A percentile compares a stretch with the other conserved stretches of the same genome.
Evolutionary conservation across 2,888 invertebrate species (phyloP).

Genomic region (Lissonota sp.): DNA sequence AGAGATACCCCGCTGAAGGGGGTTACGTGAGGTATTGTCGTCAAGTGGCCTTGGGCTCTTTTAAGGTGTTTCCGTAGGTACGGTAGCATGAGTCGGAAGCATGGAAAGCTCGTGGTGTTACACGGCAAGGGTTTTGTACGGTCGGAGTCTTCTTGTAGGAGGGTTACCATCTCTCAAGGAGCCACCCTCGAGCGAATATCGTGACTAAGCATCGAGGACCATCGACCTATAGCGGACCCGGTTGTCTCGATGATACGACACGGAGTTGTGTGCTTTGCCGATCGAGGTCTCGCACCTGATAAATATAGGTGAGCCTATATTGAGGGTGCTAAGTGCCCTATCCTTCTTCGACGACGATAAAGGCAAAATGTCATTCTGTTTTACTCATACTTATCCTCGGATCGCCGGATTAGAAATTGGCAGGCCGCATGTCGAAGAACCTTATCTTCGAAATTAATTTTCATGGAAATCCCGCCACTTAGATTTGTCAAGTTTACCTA

Average conservation of each 20-base stretch:
- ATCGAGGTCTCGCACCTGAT: slow-evolving; percentile 52
- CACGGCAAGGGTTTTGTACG: not conserved
- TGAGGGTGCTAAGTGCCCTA: not conserved
- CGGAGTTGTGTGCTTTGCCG: slow-evolving; percentile 63
- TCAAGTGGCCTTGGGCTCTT: slow-evolving; percentile 70
- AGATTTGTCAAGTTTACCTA: slow-evolving; percentile 51
- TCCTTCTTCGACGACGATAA: not conserved
- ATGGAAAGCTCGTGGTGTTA: slow-evolving; percentile 43
- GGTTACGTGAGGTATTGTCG: slow-evolving; percentile 76
- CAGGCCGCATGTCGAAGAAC: not conserved
- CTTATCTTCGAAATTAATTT: slow-evolving; percentile 20
- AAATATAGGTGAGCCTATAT: slow-evolving; percentile 45
- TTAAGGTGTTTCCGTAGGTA: slow-evolving; percentile 39
- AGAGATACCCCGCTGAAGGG: slow-evolving; percentile 62
- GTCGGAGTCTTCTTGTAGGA: slow-evolving; percentile 6
- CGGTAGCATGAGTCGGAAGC: slow-evolving; percentile 51
- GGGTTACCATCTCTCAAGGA: slow-evolving; percentile 40
- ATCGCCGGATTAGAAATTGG: not conserved
- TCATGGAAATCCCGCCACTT: not conserved
- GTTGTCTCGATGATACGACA: slow-evolving; percentile 78
- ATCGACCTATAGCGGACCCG: slow-evolving; percentile 76
- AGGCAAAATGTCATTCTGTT: slow-evolving; percentile 22
- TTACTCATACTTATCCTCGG: slow-evolving; percentile 8
- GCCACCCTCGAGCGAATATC: slow-evolving; percentile 38
- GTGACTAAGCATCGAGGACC: slow-evolving; percentile 73